These are phyloP conservation scores for Campoplex capitator DNA, from an alignment of 2,888 invertebrate genomes.

Conservation along the genomic window DNA sequence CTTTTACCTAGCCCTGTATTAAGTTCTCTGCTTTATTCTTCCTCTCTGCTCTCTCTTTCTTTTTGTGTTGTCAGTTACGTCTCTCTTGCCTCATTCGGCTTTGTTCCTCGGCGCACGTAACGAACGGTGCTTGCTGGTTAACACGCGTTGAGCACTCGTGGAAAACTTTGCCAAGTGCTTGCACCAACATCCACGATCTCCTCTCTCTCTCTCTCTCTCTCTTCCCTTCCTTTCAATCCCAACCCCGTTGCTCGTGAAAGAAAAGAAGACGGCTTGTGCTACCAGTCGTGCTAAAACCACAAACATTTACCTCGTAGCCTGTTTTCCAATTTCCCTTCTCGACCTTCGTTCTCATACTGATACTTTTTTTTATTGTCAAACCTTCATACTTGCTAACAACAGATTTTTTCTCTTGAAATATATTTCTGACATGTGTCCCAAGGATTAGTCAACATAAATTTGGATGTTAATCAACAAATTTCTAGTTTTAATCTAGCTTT, in stretches of 20 bases:
- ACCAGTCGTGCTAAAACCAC: slow-evolving; percentile 11
- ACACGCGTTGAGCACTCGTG: slow-evolving; percentile 45
- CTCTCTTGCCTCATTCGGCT: slow-evolving; percentile 40
- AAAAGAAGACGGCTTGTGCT: slow-evolving; percentile 2
- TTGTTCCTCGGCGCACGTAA: slow-evolving; percentile 50
- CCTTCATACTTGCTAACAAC: not conserved
- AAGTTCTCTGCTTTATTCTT: not conserved
- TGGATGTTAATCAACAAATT: not conserved
- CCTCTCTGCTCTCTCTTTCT: slow-evolving; percentile 2
- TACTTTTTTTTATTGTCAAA: not conserved
- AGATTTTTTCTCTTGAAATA: not conserved
- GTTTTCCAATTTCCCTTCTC: slow-evolving; percentile 4
- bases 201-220: not conserved
- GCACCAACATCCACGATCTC: slow-evolving; percentile 10
- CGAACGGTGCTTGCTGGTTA: slow-evolving; percentile 63
- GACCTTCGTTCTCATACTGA: not conserved
- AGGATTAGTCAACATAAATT: not conserved
- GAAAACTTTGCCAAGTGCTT: slow-evolving; percentile 42
- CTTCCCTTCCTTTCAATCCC: not conserved
- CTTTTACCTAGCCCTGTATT: not conserved
- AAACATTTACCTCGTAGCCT: slow-evolving; percentile 25
- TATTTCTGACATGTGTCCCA: not conserved
- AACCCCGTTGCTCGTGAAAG: slow-evolving; percentile 17
- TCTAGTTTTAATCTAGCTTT: not conserved
- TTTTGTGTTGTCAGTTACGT: slow-evolving; percentile 12